Evolutionary conservation across 2,888 invertebrate genomes (phyloP).

Genomic region (Acanthopleura granulata): DNA sequence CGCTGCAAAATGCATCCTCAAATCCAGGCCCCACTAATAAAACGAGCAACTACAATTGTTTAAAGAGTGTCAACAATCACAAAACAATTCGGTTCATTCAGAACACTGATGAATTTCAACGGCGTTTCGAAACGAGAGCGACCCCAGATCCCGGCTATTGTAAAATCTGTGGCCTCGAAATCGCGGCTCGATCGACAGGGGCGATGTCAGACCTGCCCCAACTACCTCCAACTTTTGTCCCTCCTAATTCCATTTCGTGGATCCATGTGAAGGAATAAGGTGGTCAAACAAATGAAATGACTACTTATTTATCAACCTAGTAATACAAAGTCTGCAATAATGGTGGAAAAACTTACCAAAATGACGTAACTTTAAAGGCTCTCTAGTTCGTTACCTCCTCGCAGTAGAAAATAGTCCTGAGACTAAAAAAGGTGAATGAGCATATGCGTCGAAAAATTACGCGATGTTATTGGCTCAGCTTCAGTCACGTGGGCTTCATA

Average conservation of each 20-base stretch:
- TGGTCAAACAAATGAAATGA: conserved; percentile 3
- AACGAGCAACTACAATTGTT: too few species aligned
- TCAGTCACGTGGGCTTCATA: conserved; percentile 34
- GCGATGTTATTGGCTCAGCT: conserved; percentile 33
- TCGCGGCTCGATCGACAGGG: conserved; percentile 2
- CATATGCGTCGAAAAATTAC: conserved; percentile 32
- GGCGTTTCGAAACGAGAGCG: not conserved
- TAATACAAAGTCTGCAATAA: conserved; percentile 1
- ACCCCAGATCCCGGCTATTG: conserved; percentile 10
- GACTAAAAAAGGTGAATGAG: conserved; percentile 67
- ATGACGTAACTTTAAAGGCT: not conserved
- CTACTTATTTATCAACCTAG: conserved; percentile 11
- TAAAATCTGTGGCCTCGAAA: conserved; percentile 8
- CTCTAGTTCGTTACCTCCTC: not conserved
- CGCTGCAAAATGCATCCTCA: too few species aligned
- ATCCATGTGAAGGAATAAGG: not conserved
- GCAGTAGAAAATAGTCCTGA: conserved; percentile 19
- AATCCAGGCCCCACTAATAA: too few species aligned
- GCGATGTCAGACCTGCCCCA: too few species aligned
- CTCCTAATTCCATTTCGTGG: too few species aligned
- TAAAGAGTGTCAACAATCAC: too few species aligned
- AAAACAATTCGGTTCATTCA: not conserved
- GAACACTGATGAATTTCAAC: not conserved
- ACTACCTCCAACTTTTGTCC: too few species aligned
- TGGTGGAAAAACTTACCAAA: conserved; percentile 2